Conservation (phyloP, 2,113 vertebrate genomes). For the Echinops telfairi region DNA sequence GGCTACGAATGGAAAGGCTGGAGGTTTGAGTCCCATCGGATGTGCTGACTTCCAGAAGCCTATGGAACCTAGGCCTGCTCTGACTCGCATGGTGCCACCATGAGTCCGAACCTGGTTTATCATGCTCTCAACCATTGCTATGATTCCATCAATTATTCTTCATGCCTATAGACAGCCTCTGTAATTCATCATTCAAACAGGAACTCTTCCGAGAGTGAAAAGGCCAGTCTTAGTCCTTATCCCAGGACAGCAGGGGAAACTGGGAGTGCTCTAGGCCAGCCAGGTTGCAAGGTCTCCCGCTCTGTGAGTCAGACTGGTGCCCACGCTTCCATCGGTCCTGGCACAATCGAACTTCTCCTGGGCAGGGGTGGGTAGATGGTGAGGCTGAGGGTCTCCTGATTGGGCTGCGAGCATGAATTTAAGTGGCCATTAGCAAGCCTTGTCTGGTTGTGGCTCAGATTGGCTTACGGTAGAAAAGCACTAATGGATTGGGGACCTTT, state of each 20-base stretch:
- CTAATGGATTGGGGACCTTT: conserved; percentile 77
- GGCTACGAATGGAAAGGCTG: no score
- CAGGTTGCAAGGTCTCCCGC: background rate
- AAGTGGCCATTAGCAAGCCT: conserved; percentile 75
- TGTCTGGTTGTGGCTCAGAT: conserved; percentile 68
- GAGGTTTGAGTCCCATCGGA: background rate
- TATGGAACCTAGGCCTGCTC: background rate
- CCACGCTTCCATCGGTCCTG: background rate
- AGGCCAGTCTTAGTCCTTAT: background rate
- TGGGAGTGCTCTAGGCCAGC: background rate
- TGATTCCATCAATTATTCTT: conserved; percentile 26
- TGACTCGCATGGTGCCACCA: background rate
- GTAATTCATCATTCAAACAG: background rate
- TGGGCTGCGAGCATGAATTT: conserved; percentile 57
- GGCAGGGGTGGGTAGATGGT: background rate
- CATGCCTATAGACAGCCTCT: background rate
- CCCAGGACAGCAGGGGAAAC: background rate
- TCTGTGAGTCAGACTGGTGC: background rate
- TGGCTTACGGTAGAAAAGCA: conserved; percentile 65
- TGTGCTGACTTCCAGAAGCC: background rate
- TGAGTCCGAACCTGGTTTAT: background rate
- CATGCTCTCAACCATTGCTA: background rate
- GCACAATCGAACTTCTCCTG: background rate
- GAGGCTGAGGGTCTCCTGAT: conserved; percentile 16
- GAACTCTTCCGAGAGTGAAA: conserved; percentile 9